Conservation (phyloP, 2,113 vertebrate genomes). For the human (Homo sapiens) region DNA sequence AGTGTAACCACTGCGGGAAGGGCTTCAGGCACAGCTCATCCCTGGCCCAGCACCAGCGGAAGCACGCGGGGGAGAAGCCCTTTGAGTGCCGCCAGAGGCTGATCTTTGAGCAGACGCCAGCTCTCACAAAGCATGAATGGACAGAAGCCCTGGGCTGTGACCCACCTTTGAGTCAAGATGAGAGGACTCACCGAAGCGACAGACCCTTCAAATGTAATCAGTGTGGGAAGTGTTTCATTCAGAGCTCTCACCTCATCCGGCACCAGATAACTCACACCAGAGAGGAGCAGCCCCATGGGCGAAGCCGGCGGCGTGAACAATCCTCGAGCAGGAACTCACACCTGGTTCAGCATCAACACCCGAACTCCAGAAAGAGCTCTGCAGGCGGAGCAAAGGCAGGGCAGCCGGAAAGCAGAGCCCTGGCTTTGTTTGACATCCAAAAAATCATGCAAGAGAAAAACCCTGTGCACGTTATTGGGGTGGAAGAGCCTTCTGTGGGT, state of each 20-base stretch:
- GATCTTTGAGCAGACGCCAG: background rate
- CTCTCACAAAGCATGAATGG: constrained; percentile 20
- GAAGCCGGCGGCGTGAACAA: background rate
- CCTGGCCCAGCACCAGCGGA: constrained; percentile 74
- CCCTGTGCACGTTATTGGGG: constrained; percentile 53
- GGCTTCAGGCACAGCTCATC: constrained; percentile 77
- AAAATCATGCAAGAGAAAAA: constrained; percentile 64
- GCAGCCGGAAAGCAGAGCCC: constrained; percentile 4
- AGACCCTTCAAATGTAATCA: constrained; percentile 73
- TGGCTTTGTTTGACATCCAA: constrained; percentile 62
- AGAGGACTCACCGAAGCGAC: background rate
- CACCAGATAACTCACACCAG: constrained; percentile 76
- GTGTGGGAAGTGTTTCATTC: constrained; percentile 76
- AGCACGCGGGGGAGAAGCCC: constrained; percentile 76
- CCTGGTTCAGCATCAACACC: background rate
- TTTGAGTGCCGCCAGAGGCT: constrained; percentile 66
- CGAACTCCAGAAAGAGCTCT: background rate
- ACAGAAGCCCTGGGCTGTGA: background rate
- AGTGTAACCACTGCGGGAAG: constrained; percentile 78
- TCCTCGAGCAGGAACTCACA: background rate
- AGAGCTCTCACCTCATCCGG: constrained; percentile 78
- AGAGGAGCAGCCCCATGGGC: constrained; percentile 18
- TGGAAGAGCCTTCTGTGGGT: constrained; percentile 43
- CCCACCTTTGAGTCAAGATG: background rate
- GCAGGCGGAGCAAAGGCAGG: background rate